Conservation (phyloP, 1,140 invertebrate genomes). For the Drosophila nannoptera region DNA sequence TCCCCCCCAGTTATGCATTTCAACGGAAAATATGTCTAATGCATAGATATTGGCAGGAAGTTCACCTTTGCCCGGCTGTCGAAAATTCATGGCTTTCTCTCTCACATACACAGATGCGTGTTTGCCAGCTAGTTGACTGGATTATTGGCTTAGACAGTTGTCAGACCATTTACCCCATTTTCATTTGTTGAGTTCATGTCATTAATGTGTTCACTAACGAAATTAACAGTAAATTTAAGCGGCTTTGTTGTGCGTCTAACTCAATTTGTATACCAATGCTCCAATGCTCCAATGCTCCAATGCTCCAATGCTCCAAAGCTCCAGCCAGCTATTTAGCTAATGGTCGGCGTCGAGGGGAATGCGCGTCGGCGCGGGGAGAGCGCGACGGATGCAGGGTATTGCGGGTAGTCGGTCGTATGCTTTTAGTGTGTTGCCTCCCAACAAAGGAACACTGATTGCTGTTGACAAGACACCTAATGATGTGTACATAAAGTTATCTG, state of each 20-base stretch:
- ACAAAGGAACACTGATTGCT: constrained; percentile 68
- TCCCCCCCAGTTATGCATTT: not conserved
- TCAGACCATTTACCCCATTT: not conserved
- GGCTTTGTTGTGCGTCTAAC: constrained; percentile 62
- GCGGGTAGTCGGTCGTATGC: constrained; percentile 33
- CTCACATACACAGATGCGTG: not conserved
- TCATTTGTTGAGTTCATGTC: constrained; percentile 39
- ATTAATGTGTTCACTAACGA: constrained; percentile 67
- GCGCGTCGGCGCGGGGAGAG: not conserved
- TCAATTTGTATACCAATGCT: constrained; percentile 52
- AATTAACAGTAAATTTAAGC: constrained; percentile 73
- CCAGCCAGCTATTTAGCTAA: too few species aligned
- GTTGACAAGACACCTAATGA: constrained; percentile 59
- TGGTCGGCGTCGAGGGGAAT: not conserved
- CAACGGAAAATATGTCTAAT: not conserved
- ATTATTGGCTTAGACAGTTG: constrained; percentile 57
- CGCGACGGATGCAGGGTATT: not conserved
- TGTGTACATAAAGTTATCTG: constrained; percentile 53
- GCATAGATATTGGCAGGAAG: constrained; percentile 35
- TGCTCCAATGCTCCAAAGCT: not conserved
- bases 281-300: not conserved
- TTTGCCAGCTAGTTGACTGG: not conserved
- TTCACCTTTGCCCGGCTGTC: not conserved
- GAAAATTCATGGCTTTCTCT: not conserved
- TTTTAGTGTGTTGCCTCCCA: constrained; percentile 44